phyloP scores from a whole-genome alignment of 2,113 vertebrate species.

The Gobiocypris rarus region DNA sequence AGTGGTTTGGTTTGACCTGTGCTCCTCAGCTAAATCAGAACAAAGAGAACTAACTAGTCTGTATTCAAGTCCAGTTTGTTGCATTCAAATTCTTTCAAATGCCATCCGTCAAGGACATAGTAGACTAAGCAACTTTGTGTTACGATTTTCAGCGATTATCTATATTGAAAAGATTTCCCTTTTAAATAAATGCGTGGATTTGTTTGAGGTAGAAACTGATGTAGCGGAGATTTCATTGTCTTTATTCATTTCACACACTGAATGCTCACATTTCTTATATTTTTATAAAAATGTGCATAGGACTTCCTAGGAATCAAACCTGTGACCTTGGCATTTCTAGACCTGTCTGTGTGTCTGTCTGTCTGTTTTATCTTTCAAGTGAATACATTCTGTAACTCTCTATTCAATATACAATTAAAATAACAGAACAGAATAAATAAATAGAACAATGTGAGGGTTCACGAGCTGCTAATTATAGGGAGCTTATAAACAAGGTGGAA shows the following conservation, averaged over 20 bases:
- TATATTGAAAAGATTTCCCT: not conserved
- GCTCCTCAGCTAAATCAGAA: not conserved
- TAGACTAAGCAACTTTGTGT: slow-evolving; percentile 3
- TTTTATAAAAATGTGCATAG: slow-evolving; percentile 7
- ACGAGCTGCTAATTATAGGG: slow-evolving; percentile 65
- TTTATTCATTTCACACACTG: not conserved
- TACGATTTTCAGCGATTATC: slow-evolving; percentile 8
- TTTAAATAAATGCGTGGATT: not conserved
- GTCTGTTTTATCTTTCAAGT: not conserved
- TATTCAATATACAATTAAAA: slow-evolving; percentile 14
- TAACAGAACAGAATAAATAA: not conserved
- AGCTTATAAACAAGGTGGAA: slow-evolving; percentile 64
- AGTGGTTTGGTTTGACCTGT: slow-evolving; percentile 6
- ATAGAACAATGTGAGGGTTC: slow-evolving; percentile 34
- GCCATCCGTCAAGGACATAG: slow-evolving; percentile 11
- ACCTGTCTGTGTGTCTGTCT: slow-evolving; percentile 8
- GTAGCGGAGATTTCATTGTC: slow-evolving; percentile 4
- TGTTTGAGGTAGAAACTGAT: not conserved
- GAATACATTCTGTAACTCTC: not conserved
- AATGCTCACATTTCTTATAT: not conserved
- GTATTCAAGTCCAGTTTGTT: slow-evolving; percentile 15
- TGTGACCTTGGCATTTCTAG: slow-evolving; percentile 9
- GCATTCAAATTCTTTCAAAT: slow-evolving; percentile 17
- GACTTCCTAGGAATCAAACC: not conserved
- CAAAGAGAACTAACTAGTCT: not conserved